Conservation (phyloP, 2,888 invertebrate species). For the Zeuzera pyrina region DNA sequence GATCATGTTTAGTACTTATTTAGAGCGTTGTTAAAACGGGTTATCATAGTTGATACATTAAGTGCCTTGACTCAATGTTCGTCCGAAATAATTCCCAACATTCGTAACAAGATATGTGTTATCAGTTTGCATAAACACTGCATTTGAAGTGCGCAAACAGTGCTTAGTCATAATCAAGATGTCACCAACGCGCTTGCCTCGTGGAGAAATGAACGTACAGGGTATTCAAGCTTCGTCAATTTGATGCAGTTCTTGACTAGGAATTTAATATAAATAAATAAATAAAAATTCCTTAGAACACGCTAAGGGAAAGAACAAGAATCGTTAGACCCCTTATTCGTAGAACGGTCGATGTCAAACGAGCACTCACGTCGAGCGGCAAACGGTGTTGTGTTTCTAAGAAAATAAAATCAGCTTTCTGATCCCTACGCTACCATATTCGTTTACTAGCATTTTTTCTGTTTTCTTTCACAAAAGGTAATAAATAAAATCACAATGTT, state of each 20-base stretch:
- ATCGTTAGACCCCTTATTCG: too few species aligned
- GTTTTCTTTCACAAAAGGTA: slow-evolving; percentile 23
- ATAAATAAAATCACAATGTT: slow-evolving; percentile 21
- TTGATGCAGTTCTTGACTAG: too few species aligned
- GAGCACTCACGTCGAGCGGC: too few species aligned
- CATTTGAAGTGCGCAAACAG: slow-evolving; percentile 65
- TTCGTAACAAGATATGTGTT: slow-evolving; percentile 41
- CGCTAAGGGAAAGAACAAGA: too few species aligned
- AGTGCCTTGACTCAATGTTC: slow-evolving; percentile 59
- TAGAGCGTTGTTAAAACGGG: slow-evolving; percentile 17
- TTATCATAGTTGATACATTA: slow-evolving; percentile 36
- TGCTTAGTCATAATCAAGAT: slow-evolving; percentile 51
- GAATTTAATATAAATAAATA: too few species aligned
- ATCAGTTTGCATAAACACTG: slow-evolving; percentile 45
- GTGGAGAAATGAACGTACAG: too few species aligned
- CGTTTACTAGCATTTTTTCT: slow-evolving; percentile 49
- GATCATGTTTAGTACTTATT: neutral
- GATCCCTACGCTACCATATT: slow-evolving; percentile 55
- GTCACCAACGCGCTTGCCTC: slow-evolving; percentile 36
- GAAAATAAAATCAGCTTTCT: slow-evolving; percentile 54
- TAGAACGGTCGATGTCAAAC: too few species aligned
- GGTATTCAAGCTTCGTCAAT: too few species aligned
- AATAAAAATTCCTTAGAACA: too few species aligned
- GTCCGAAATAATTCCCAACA: slow-evolving; percentile 57
- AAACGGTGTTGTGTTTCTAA: slow-evolving; percentile 41